Percentiles rank a stretch among this genome's conserved stretches.
phyloP scores from a whole-genome alignment of 2,797 vertebrate species.

The Phataginus tetradactyla region DNA sequence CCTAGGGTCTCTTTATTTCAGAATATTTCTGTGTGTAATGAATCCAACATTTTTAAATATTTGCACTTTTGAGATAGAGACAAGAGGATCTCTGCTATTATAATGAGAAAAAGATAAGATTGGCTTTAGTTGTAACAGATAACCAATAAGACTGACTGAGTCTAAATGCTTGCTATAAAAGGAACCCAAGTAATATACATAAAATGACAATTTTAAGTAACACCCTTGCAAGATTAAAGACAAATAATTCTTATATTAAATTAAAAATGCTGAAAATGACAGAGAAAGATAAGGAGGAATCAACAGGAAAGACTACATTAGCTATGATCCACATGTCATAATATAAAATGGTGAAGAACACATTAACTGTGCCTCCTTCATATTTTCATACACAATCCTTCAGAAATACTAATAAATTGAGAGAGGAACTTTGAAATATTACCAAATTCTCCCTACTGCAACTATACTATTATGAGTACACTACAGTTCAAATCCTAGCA shows the following conservation, averaged over 20 bases:
- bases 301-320: background rate
- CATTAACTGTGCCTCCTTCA: background rate
- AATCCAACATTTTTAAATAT: slow-evolving; percentile 27
- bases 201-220: slow-evolving; percentile 31
- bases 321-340: background rate
- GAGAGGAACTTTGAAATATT: background rate
- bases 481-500: slow-evolving; percentile 1
- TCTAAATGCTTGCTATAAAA: slow-evolving; percentile 4
- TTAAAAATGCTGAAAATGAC: background rate
- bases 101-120: slow-evolving; percentile 21
- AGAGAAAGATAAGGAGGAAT: background rate
- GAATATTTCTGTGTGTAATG: background rate
- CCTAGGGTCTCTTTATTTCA: background rate
- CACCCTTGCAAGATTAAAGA: background rate
- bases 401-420: background rate
- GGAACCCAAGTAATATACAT: background rate
- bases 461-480: background rate
- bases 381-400: background rate
- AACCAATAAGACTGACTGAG: background rate
- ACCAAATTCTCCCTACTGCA: background rate
- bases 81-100: background rate
- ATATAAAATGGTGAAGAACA: background rate
- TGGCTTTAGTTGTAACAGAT: background rate
- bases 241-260: background rate
- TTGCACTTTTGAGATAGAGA: background rate